Evolutionary conservation across 2,113 vertebrate genomes (phyloP), one percentile per base, ranked within the genome.

Genomic region (Sterna hirundo): DNA sequence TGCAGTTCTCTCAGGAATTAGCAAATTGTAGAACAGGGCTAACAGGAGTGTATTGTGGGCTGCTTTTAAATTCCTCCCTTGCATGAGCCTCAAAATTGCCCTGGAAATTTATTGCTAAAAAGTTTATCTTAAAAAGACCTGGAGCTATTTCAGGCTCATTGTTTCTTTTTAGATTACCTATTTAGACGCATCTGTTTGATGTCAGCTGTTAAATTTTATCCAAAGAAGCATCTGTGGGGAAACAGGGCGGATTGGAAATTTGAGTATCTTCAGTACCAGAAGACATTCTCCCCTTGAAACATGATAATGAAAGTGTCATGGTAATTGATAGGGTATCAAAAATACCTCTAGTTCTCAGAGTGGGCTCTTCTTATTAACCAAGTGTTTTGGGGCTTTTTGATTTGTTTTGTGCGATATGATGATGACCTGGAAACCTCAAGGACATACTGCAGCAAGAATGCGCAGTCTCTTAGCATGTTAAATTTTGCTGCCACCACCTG

Each of bases 21-120:
- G 62, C 93, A 78, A 80, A 96, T 97, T 2, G 64, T 62, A 92
- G 92, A 97, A 97, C 96, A 97, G 96, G 96, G 96, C 81, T 88
- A 94, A 75, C 96, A 93, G 95, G 96, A 92, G 96, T 10, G 51
- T 78, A 8, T 15, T 92, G 96, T 90, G 88, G 96, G 85, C 83
- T 96, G 93, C 92, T 96, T 96, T 95, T 77, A 90, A 92, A 94
- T 92, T 83, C 94, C 83, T 95, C 47, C 85, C 90, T 95, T 94
- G 79, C 72, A 46, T 65, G 75, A 93, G 90, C 90, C 68, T 96
- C 83, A 60, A 58, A 95, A 95, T 71, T 92, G 68, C 49, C 79
- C 68, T 92, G 90, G 90, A 97, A 94, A 88, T 96, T 93, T 86
- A 71, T 92, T 75, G 46, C 54, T 83, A 26, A 76, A 95, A 96